Conservation (phyloP, 2,888 invertebrate genomes). For the Imbricaverruca yamaguchii region DNA sequence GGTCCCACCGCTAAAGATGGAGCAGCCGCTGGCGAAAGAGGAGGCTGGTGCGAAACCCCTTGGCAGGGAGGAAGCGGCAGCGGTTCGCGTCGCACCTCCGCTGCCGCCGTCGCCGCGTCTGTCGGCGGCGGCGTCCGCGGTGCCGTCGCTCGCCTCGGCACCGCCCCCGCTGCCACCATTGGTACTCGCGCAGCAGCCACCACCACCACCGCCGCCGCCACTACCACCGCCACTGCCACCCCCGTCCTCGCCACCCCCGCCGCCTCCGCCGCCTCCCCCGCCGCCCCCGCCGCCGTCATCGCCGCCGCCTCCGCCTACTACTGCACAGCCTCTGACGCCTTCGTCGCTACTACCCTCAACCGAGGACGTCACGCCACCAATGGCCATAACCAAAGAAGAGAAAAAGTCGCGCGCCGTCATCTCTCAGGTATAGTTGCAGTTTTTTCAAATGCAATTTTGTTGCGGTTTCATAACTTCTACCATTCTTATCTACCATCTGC, state of each 20-base stretch:
- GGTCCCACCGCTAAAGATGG: not conserved
- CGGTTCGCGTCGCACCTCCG: not conserved
- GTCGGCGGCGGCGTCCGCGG: not conserved
- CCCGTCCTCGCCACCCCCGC: constrained; percentile 38
- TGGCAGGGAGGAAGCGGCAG: too few species aligned
- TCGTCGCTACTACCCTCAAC: too few species aligned
- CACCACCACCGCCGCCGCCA: constrained; percentile 36
- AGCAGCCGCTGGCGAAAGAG: not conserved
- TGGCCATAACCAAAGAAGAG: constrained; percentile 41
- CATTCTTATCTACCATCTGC: too few species aligned
- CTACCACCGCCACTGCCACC: constrained; percentile 42
- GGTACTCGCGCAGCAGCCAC: not conserved
- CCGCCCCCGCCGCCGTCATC: constrained; percentile 31
- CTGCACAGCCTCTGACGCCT: too few species aligned
- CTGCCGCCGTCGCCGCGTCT: not conserved
- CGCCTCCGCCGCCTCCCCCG: constrained; percentile 37
- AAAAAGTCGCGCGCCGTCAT: constrained; percentile 74
- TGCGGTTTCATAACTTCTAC: too few species aligned
- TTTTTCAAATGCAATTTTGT: too few species aligned
- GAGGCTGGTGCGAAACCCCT: not conserved
- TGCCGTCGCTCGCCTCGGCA: constrained; percentile 17
- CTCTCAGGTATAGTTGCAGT: constrained; percentile 47
- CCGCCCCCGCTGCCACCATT: constrained; percentile 28
- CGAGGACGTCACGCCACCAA: too few species aligned
- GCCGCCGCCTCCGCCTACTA: constrained; percentile 42